Evolutionary conservation across 1,140 invertebrate genomes (phyloP).

Genomic region (Neelides sp.): DNA sequence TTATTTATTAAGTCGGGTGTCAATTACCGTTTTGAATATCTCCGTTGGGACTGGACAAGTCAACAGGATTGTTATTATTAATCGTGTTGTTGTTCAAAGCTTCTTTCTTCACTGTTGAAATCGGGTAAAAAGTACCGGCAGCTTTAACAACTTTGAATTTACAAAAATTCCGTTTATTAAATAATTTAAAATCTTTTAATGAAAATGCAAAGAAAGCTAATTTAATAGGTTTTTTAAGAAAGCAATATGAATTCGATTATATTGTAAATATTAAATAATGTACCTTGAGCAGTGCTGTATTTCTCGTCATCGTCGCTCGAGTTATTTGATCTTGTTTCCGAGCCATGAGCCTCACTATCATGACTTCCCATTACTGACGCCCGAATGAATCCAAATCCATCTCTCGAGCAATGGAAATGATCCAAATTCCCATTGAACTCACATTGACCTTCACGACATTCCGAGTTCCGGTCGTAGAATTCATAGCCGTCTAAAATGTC

Average conservation of each 20-base stretch:
- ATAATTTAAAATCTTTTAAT: too few species aligned
- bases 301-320: constrained; percentile 19
- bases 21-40: too few species aligned
- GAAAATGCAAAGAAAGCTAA: too few species aligned
- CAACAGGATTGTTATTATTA: constrained; percentile 20
- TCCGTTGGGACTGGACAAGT: constrained; percentile 27
- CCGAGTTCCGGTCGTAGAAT: constrained; percentile 63
- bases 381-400: constrained; percentile 59
- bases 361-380: constrained; percentile 61
- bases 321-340: constrained; percentile 18
- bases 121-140: constrained; percentile 81
- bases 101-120: constrained; percentile 50
- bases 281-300: constrained; percentile 17
- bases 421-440: constrained; percentile 21
- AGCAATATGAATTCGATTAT: too few species aligned
- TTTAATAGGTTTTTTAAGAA: too few species aligned
- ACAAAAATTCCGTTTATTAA: too few species aligned
- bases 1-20: too few species aligned
- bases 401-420: constrained; percentile 63
- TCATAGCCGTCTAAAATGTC: constrained; percentile 68
- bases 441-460: constrained; percentile 45
- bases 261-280: too few species aligned
- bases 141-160: constrained; percentile 64
- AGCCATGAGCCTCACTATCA: constrained; percentile 43
- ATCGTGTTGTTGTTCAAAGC: background rate